Conservation (phyloP, 2,888 invertebrate genomes). For the Drosophila paracracens region DNA sequence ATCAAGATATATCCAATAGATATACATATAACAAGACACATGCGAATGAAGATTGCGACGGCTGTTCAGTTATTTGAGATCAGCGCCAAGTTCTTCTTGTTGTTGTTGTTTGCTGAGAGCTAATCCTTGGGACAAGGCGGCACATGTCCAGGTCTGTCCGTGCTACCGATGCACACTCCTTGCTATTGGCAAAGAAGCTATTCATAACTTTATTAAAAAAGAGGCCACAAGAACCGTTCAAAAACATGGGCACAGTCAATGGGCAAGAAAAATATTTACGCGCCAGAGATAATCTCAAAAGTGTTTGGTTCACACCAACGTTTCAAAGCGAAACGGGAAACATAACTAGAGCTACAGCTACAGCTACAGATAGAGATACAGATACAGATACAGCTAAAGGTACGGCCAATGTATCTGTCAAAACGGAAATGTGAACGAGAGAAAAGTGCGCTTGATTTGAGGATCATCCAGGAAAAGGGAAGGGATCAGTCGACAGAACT, state of each 20-base stretch:
- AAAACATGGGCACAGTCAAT: conserved; percentile 79
- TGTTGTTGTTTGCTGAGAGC: conserved; percentile 33
- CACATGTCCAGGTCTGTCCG: conserved; percentile 26
- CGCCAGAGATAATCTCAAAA: conserved; percentile 82
- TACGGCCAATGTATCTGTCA: conserved; percentile 77
- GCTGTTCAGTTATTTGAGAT: conserved; percentile 51
- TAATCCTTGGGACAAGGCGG: conserved; percentile 56
- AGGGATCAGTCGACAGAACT: conserved; percentile 58
- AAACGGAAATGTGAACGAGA: conserved; percentile 71
- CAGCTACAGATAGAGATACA: conserved; percentile 22
- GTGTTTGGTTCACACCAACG: conserved; percentile 77
- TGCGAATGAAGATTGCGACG: conserved; percentile 18
- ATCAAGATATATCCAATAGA: conserved; percentile 50
- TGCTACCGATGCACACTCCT: conserved; percentile 31
- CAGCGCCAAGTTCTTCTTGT: conserved; percentile 44
- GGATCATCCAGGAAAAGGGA: conserved; percentile 70
- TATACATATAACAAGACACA: conserved; percentile 41
- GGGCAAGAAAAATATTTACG: conserved; percentile 82
- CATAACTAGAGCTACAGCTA: conserved; percentile 4
- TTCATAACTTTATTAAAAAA: conserved; percentile 72
- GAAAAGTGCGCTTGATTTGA: conserved; percentile 78
- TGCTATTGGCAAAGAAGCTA: conserved; percentile 28
- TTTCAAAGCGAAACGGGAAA: conserved; percentile 62
- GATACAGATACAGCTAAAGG: conserved; percentile 34
- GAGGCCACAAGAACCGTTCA: conserved; percentile 51